Conservation (phyloP, 2,888 invertebrate species). For the Mechanitis mazaeus region DNA sequence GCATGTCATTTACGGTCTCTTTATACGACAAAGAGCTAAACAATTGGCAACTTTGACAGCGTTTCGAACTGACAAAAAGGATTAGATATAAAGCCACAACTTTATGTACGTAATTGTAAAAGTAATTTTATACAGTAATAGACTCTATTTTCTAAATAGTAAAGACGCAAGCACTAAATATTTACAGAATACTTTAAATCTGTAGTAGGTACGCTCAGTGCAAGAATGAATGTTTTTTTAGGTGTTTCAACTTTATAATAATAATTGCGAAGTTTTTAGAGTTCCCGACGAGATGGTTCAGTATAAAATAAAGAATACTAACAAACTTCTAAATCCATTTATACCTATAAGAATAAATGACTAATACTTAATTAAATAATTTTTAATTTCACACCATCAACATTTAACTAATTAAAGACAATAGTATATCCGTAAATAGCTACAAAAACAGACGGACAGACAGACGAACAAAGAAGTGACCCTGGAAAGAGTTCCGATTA, state of each 20-base stretch:
- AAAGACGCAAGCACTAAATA: constrained; percentile 20
- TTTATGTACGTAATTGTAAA: constrained; percentile 25
- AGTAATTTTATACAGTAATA: constrained; percentile 28
- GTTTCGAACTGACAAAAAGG: constrained; percentile 65
- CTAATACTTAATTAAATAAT: no score
- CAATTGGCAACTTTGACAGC: constrained; percentile 71
- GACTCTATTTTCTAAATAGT: constrained; percentile 32
- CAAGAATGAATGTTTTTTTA: constrained; percentile 52
- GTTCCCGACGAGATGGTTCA: constrained; percentile 9
- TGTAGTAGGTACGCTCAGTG: constrained; percentile 15
- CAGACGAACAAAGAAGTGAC: no score
- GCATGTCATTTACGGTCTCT: constrained; percentile 60
- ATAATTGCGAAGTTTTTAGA: constrained; percentile 39
- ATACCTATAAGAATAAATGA: no score
- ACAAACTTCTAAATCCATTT: no score
- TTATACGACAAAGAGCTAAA: constrained; percentile 60
- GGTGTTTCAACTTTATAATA: constrained; percentile 58
- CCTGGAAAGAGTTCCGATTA: no score
- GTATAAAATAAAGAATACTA: neutral
- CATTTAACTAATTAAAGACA: no score
- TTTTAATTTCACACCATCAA: no score
- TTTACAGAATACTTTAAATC: constrained; percentile 18
- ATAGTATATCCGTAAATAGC: no score
- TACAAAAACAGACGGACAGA: no score
- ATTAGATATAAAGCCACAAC: constrained; percentile 45